Percentiles rank a stretch among this genome's conserved stretches.
Evolutionary conservation across 2,888 invertebrate species (phyloP).

Genomic region (Pteria penguin): DNA sequence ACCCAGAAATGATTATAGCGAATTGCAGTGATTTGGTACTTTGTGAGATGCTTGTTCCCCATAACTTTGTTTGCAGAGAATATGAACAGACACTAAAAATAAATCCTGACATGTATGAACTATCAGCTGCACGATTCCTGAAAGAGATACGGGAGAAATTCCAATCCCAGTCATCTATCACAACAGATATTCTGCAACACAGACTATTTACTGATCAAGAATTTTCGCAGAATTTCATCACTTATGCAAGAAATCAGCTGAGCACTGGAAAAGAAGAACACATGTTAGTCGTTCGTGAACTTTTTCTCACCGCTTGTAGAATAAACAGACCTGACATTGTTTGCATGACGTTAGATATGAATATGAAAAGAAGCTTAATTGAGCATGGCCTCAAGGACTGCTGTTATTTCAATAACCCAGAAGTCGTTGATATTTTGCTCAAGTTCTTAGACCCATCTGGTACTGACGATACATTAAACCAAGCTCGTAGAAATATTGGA

Average conservation of each 20-base stretch:
- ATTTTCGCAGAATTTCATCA: neutral
- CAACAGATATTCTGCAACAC: neutral
- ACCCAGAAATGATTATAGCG: neutral
- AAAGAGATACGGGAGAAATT: neutral
- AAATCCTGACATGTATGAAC: neutral
- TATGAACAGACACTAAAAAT: neutral
- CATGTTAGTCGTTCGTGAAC: no score
- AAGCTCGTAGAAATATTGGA: no score
- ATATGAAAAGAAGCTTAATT: neutral
- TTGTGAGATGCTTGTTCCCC: neutral
- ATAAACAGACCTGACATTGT: neutral
- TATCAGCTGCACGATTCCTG: neutral
- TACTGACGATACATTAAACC: no score
- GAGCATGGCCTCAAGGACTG: neutral
- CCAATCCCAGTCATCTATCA: neutral
- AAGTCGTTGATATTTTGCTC: no score
- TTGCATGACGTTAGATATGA: neutral
- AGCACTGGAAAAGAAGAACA: no score
- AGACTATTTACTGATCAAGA: neutral
- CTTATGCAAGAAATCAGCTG: no score
- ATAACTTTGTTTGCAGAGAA: neutral
- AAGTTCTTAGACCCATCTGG: no score
- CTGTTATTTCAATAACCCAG: neutral
- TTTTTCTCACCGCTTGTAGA: neutral
- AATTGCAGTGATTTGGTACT: neutral